Evolutionary conservation across 1,140 invertebrate species (phyloP).

Genomic region (Ceratoteleas bidentatus): DNA sequence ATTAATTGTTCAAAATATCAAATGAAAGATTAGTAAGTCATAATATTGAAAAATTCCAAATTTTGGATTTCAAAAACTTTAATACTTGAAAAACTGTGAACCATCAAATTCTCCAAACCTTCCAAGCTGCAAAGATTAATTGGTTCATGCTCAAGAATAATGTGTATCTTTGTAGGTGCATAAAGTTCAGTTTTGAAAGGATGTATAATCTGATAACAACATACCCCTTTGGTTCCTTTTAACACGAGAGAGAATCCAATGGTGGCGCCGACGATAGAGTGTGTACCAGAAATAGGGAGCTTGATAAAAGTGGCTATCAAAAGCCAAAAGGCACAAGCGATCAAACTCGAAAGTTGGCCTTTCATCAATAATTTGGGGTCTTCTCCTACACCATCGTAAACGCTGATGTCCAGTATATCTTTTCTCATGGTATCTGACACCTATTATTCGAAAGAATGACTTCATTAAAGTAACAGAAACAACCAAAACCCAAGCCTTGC

Average conservation of each 20-base stretch:
- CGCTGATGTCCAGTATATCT: conserved; percentile 93
- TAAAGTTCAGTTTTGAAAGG: neutral
- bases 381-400: conserved; percentile 86
- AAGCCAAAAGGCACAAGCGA: conserved; percentile 95
- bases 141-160: too few species aligned
- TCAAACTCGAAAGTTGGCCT: conserved; percentile 94
- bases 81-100: too few species aligned
- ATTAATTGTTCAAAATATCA: too few species aligned
- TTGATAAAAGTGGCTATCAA: conserved; percentile 96
- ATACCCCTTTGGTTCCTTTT: conserved; percentile 90
- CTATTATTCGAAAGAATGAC: conserved; percentile 78
- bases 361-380: conserved; percentile 93
- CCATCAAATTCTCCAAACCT: too few species aligned
- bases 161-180: too few species aligned
- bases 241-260: conserved; percentile 98
- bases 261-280: conserved; percentile 99
- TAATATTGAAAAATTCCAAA: too few species aligned
- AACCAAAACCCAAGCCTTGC: too few species aligned
- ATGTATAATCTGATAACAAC: neutral
- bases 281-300: conserved; percentile 98
- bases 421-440: conserved; percentile 99
- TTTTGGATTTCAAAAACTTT: too few species aligned
- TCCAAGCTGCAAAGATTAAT: too few species aligned
- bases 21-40: too few species aligned
- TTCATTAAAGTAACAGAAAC: neutral